Conservation (phyloP, 1,140 invertebrate species). For the Drosophila mauritiana region DNA sequence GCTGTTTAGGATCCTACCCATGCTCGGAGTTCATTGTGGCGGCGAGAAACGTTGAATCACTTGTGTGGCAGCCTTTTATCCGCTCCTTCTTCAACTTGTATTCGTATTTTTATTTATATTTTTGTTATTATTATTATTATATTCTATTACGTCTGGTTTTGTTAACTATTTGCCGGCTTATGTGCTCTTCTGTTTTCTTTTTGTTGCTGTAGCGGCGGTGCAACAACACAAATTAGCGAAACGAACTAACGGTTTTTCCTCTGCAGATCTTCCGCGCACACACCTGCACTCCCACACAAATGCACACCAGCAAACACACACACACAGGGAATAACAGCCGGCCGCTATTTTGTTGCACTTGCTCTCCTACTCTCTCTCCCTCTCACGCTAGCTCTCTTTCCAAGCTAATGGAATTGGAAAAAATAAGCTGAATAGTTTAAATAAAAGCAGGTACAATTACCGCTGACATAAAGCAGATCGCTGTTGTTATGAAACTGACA, state of each 20-base stretch:
- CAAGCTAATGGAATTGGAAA: conserved; percentile 1
- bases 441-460: conserved; percentile 53
- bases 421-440: conserved; percentile 48
- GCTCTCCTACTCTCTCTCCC: conserved; percentile 17
- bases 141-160: too few species aligned
- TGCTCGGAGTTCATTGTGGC: conserved; percentile 84
- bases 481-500: conserved; percentile 70
- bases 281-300: conserved; percentile 1
- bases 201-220: conserved; percentile 30
- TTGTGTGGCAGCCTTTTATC: conserved; percentile 43
- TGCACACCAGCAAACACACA: conserved; percentile 3
- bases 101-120: neutral
- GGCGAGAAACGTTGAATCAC: conserved; percentile 67
- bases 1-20: conserved; percentile 62
- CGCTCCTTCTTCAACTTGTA: neutral
- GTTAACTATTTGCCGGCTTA: conserved; percentile 50
- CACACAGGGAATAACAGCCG: conserved; percentile 43
- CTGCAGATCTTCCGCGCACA: conserved; percentile 34
- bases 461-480: conserved; percentile 26
- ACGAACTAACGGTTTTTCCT: conserved; percentile 47
- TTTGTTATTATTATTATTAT: neutral
- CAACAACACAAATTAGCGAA: conserved; percentile 43
- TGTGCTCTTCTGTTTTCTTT: conserved; percentile 33
- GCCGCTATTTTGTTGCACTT: conserved; percentile 54
- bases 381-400: conserved; percentile 17